These are phyloP conservation scores for Apamea sordens DNA, from an alignment of 2,888 invertebrate species.

Conservation along the genomic window DNA sequence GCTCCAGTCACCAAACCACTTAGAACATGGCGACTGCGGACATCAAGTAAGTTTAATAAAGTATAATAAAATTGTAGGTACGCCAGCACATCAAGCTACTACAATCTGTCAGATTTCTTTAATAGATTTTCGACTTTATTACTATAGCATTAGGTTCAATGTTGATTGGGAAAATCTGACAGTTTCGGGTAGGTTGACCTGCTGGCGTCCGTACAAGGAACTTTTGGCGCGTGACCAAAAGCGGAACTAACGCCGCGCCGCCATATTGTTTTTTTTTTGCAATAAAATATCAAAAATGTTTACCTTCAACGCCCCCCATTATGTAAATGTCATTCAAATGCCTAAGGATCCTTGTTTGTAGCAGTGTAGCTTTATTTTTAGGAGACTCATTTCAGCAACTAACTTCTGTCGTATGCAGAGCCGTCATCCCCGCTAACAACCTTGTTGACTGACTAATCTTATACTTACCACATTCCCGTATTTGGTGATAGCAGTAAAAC, in stretches of 20 bases:
- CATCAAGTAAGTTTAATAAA: no score
- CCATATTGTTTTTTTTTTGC: neutral
- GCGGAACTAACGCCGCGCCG: neutral
- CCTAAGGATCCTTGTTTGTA: neutral
- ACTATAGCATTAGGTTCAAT: no score
- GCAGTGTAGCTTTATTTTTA: neutral
- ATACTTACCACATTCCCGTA: neutral
- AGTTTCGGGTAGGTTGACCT: no score
- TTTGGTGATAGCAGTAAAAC: neutral
- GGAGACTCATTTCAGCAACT: neutral
- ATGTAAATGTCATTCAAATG: neutral
- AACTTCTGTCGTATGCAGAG: neutral
- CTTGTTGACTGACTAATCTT: neutral
- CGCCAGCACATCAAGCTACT: no score
- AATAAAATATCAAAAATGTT: neutral
- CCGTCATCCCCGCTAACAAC: no score
- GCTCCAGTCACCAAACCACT: neutral
- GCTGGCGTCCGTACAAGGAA: no score
- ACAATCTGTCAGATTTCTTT: no score
- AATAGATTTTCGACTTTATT: no score
- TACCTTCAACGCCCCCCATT: neutral
- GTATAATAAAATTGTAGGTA: no score
- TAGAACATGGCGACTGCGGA: neutral
- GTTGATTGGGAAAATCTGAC: no score
- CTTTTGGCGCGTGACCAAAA: neutral